phyloP scores from a whole-genome alignment of 1,140 invertebrate species.

The Amyelois transitella region DNA sequence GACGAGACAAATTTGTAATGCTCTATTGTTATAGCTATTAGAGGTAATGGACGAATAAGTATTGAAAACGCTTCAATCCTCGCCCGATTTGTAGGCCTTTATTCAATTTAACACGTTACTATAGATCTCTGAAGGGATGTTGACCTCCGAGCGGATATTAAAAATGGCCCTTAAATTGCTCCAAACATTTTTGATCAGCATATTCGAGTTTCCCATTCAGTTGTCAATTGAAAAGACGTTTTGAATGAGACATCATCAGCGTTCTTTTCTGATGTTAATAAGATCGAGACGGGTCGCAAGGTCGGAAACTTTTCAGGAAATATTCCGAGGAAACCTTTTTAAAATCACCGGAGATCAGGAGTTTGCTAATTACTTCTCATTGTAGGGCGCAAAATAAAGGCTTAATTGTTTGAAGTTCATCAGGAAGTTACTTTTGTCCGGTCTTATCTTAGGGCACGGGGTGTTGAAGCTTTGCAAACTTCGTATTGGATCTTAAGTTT shows the following conservation, averaged over 20 bases:
- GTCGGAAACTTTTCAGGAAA: constrained; percentile 37
- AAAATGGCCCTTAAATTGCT: constrained; percentile 64
- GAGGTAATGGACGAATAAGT: constrained; percentile 65
- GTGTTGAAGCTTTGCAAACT: constrained; percentile 20
- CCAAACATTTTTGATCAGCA: constrained; percentile 53
- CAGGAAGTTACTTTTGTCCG: constrained; percentile 33
- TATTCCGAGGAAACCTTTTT: constrained; percentile 28
- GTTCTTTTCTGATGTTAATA: constrained; percentile 37
- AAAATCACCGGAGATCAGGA: constrained; percentile 26
- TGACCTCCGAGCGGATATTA: constrained; percentile 62
- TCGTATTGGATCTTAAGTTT: neutral
- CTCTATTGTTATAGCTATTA: constrained; percentile 67
- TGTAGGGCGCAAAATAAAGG: constrained; percentile 52
- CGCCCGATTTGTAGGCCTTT: constrained; percentile 36
- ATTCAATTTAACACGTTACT: constrained; percentile 60
- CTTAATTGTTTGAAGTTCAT: constrained; percentile 55
- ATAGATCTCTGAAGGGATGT: constrained; percentile 56
- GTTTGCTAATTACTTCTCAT: constrained; percentile 55
- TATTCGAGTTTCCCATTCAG: constrained; percentile 44
- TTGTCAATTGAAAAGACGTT: constrained; percentile 30
- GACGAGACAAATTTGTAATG: constrained; percentile 66
- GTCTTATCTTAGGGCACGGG: constrained; percentile 26
- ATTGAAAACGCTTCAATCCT: constrained; percentile 55
- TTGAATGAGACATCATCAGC: constrained; percentile 35
- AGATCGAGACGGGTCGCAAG: constrained; percentile 37